Conservation (phyloP, 2,797 vertebrate genomes). For the Gila robusta region DNA sequence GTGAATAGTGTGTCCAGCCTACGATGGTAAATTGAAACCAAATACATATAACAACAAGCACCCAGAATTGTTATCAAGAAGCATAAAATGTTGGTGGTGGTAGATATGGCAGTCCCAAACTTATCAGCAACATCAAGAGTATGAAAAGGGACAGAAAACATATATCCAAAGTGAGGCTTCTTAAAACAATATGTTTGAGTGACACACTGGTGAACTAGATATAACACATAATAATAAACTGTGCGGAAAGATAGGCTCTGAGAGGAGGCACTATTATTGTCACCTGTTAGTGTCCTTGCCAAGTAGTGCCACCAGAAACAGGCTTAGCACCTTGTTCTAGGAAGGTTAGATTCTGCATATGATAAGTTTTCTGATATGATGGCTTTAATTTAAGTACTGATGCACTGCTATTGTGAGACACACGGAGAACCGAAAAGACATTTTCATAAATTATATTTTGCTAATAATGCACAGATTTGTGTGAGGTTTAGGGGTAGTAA, state of each 20-base stretch:
- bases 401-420: neutral
- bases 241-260: slow-evolving; percentile 4
- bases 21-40: neutral
- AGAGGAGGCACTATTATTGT: slow-evolving; percentile 25
- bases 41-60: neutral
- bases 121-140: neutral
- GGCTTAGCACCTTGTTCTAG: slow-evolving; percentile 46
- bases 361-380: slow-evolving; percentile 24
- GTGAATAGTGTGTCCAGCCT: neutral
- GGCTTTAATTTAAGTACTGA: neutral
- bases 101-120: neutral
- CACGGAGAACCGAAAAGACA: neutral
- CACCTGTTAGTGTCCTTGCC: slow-evolving; percentile 21
- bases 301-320: neutral
- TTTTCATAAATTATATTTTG: neutral
- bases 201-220: neutral
- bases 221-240: slow-evolving; percentile 18
- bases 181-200: neutral
- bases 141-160: neutral
- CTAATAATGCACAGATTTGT: neutral
- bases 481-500: neutral
- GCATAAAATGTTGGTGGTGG: neutral
- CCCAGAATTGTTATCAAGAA: neutral
- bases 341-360: slow-evolving; percentile 24
- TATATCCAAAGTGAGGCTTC: neutral